phyloP scores from a whole-genome alignment of 2,113 vertebrate genomes.

The Leptocoma aspasia region DNA sequence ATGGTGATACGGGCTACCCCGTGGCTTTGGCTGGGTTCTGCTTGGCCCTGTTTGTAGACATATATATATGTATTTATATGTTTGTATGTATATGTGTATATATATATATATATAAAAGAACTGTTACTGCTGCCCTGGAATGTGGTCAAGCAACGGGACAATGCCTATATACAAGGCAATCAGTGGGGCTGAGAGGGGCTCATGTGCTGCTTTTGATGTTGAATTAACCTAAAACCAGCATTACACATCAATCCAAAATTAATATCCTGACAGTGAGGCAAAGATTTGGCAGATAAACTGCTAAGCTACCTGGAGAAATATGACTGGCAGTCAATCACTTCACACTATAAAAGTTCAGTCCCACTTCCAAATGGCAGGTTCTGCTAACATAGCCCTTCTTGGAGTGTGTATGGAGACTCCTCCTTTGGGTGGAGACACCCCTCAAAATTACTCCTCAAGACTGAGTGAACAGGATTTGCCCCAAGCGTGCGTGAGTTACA shows the following conservation, averaged over 20 bases:
- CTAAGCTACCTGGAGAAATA: no score
- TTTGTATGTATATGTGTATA: no score
- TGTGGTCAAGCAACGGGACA: background rate
- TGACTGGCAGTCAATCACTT: background rate
- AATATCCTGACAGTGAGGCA: background rate
- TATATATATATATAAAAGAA: no score
- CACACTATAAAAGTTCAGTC: background rate
- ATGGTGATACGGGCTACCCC: accelerated
- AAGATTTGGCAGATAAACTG: background rate
- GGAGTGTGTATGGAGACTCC: background rate
- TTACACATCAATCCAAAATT: background rate
- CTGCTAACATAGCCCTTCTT: background rate
- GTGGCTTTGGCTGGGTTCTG: background rate
- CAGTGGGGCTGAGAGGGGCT: background rate
- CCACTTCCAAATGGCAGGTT: background rate
- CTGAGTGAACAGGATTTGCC: background rate
- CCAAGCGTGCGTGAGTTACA: background rate
- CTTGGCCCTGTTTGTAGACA: no score
- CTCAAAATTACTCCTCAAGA: background rate
- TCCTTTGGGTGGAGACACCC: background rate
- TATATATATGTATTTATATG: no score
- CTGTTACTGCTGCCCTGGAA: background rate
- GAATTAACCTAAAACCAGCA: background rate
- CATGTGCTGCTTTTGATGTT: background rate
- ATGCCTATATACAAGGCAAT: background rate